A percentile compares a stretch with the other conserved stretches of the same genome.
Conservation (phyloP, 2,888 invertebrate species). For the Trichogramma dendrolimi region DNA sequence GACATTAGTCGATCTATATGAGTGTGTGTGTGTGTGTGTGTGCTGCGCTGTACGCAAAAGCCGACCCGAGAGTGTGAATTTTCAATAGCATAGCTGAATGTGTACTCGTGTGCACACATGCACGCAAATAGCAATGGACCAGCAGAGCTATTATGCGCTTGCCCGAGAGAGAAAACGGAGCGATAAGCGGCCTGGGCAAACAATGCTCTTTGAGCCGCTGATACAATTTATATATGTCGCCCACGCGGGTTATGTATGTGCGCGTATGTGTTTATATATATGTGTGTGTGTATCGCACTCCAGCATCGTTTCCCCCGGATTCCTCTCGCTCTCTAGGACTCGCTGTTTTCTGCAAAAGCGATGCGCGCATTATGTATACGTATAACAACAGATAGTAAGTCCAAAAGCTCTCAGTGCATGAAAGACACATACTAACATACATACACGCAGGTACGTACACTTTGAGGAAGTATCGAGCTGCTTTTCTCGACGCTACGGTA, state of each 20-base stretch:
- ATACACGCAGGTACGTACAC: too few species aligned
- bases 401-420: too few species aligned
- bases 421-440: too few species aligned
- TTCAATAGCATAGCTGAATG: neutral
- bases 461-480: too few species aligned
- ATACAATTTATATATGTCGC: slow-evolving; percentile 28
- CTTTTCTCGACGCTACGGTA: too few species aligned
- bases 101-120: neutral
- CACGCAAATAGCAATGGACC: neutral
- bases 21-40: too few species aligned
- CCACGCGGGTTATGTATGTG: slow-evolving; percentile 20
- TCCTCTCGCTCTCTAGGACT: neutral
- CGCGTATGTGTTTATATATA: neutral
- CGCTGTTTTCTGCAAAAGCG: slow-evolving; percentile 13
- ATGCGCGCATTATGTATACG: too few species aligned
- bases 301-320: slow-evolving; percentile 17
- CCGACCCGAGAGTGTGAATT: neutral
- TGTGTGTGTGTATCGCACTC: slow-evolving; percentile 11
- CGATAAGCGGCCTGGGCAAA: slow-evolving; percentile 34
- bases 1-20: too few species aligned
- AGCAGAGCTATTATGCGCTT: too few species aligned
- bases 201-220: slow-evolving; percentile 34
- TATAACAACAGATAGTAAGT: too few species aligned
- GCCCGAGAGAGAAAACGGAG: neutral
- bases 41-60: neutral